Evolutionary conservation across 92 coral and sea anemone species (phyloP), one percentile per base, ranked within the genome.

Genomic region (Porites evermanni): DNA sequence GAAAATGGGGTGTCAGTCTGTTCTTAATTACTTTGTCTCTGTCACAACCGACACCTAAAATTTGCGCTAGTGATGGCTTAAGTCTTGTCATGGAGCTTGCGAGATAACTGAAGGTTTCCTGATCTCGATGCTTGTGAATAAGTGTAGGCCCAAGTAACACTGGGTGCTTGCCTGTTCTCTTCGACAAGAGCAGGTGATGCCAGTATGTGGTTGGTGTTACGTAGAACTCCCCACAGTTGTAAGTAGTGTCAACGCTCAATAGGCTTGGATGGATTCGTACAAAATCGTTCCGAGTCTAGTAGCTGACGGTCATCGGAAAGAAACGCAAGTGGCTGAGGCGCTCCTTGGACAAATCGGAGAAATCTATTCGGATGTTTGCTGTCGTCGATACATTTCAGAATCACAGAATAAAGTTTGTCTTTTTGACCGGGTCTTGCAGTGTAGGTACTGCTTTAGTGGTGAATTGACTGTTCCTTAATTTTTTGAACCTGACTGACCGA

Each of bases 61-160:
- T 19, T 10, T 24, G 50, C 23, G 68, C n/a, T 18, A 88, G 32
- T 12, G 32, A 7, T 68, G 91, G 84, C 7, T 54, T 88, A 24
- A 82, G 7, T n/a, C 82, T 77, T 7, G 12, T 72, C 84, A 89
- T 74, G 12, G 85, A 89, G 74, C 89, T 89, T 7, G 86, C 86
- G 7, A 84, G 92, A 77, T 84, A 89, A 13, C 47, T 18, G 23
- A 84, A 84, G 6, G 85, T 86, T 32, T 89, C 81, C 18, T 51
- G 53, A 53, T 84, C 92, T n/a, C 74, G 52, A 68, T 84, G 89
- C 63, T 84, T 84, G 44, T 89, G 92, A 24, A 84, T 89, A 26
- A 89, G 80, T 12, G 92, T 89, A 6, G 89, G 92, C n/a, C 89
- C 92, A 5, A 89, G 16, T 50, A 89, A 11, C 23, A 89, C 92